Percentiles rank a stretch among this genome's conserved stretches.
Conservation (phyloP, 1,140 invertebrate genomes). For the Mya arenaria region DNA sequence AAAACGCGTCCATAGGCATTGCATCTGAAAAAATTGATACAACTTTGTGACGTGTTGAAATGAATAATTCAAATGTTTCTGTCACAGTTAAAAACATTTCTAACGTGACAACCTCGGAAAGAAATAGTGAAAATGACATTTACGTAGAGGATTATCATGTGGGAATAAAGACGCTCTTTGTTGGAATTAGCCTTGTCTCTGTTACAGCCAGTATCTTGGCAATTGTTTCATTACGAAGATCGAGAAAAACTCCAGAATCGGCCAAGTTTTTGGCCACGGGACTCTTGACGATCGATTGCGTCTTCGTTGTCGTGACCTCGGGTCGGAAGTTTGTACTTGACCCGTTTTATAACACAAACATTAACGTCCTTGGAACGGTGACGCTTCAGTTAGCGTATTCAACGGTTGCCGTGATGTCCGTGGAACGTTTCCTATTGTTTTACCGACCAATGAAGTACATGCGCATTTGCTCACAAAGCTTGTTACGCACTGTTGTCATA, state of each 20-base stretch:
- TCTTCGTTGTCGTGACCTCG: background rate
- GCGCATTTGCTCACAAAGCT: background rate
- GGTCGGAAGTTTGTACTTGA: conserved; percentile 17
- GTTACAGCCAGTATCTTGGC: background rate
- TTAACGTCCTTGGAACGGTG: background rate
- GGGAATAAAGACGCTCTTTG: no score
- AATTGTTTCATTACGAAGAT: background rate
- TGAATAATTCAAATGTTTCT: no score
- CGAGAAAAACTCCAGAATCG: conserved; percentile 5
- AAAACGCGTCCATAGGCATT: no score
- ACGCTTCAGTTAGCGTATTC: conserved; percentile 16
- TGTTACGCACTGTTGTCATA: background rate
- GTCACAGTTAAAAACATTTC: no score
- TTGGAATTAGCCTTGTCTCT: background rate
- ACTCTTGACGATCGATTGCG: conserved; percentile 10
- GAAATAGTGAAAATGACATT: no score
- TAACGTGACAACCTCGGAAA: no score
- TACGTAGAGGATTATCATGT: no score
- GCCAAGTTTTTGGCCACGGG: conserved; percentile 13
- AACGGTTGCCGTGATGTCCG: conserved; percentile 12
- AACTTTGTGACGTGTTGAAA: no score
- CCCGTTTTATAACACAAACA: conserved; percentile 14
- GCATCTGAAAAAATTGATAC: no score
- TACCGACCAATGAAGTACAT: conserved; percentile 18
- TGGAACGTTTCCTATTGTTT: conserved; percentile 21